Evolutionary conservation across 64 coral and sea anemone species (phyloP).

Genomic region (Porites lutea): DNA sequence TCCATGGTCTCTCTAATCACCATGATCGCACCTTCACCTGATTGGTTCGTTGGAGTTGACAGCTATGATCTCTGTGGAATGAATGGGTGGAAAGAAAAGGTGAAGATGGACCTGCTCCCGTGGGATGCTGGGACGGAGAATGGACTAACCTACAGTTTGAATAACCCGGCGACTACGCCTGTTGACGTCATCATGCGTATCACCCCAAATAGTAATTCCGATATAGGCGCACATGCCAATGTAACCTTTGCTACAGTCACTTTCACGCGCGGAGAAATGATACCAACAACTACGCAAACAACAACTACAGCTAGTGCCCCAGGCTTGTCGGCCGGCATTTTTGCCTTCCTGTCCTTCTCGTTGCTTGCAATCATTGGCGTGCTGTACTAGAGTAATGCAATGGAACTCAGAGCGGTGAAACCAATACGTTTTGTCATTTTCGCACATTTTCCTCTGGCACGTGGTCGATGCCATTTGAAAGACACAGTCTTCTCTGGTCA

Average conservation of each 20-base stretch:
- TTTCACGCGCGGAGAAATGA: background rate
- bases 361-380: background rate
- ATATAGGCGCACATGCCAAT: background rate
- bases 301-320: background rate
- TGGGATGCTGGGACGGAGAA: conserved; percentile 69
- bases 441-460: too few relatives aligned
- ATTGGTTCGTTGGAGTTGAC: conserved; percentile 72
- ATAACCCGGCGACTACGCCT: background rate
- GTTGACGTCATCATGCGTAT: conserved; percentile 23
- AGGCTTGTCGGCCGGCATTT: background rate
- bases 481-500: too few relatives aligned
- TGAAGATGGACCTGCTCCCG: background rate
- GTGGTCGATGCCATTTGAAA: too few relatives aligned
- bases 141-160: background rate
- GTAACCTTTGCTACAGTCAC: conserved; percentile 32
- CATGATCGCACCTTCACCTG: conserved; percentile 70
- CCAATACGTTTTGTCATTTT: too few relatives aligned
- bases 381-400: background rate
- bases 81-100: conserved; percentile 36
- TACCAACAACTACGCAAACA: too few relatives aligned
- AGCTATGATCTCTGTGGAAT: conserved; percentile 42
- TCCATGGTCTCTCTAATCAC: conserved; percentile 29
- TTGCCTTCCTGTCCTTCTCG: background rate
- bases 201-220: conserved; percentile 14
- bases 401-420: too few relatives aligned